Conservation (phyloP, 2,113 vertebrate genomes). For the Corythornis cristatus region DNA sequence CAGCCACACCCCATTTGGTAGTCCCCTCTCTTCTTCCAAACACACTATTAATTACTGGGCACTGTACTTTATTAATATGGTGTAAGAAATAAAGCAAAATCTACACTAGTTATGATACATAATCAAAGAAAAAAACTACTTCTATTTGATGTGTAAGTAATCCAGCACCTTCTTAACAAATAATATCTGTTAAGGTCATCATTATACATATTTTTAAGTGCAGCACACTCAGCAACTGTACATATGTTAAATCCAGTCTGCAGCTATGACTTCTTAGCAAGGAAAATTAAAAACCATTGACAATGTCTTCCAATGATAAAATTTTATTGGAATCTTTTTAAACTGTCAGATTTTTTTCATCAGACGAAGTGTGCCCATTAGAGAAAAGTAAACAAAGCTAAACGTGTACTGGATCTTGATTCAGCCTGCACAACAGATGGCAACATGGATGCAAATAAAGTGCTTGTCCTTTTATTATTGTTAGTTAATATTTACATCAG, state of each 20-base stretch:
- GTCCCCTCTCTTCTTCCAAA: neutral
- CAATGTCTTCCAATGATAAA: neutral
- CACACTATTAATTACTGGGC: neutral
- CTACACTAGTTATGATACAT: neutral
- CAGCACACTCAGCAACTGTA: neutral
- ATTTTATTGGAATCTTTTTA: neutral
- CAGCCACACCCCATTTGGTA: neutral
- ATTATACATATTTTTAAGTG: neutral
- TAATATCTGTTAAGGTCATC: neutral
- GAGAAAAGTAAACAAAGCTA: constrained; percentile 27
- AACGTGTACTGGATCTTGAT: constrained; percentile 10
- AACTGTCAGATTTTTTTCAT: neutral
- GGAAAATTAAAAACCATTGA: neutral
- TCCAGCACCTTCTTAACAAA: neutral
- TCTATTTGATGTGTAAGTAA: neutral
- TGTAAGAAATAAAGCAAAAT: neutral
- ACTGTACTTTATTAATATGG: neutral
- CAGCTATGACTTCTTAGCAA: neutral
- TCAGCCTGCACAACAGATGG: constrained; percentile 49
- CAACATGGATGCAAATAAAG: constrained; percentile 57
- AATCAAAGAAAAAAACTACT: neutral
- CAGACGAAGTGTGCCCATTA: constrained; percentile 17
- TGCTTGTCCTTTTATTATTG: constrained; percentile 42
- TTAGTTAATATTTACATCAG: constrained; percentile 64
- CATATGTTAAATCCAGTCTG: neutral